phyloP scores from a whole-genome alignment of 2,888 invertebrate species.

The Spodoptera picta region DNA sequence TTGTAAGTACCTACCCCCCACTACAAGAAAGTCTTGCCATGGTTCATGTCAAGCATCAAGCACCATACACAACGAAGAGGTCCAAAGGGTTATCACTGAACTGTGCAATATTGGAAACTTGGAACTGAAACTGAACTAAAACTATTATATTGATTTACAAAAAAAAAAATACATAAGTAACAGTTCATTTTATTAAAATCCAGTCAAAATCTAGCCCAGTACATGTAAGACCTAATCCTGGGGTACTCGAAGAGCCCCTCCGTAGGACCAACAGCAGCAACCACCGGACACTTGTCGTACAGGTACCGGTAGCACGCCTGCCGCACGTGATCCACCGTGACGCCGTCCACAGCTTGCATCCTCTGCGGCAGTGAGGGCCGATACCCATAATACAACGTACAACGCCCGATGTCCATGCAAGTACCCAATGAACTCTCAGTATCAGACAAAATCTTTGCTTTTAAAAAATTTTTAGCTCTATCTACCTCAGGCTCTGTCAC shows the following conservation, averaged over 20 bases:
- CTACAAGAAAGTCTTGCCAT: no score
- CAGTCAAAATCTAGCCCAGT: slow-evolving; percentile 89
- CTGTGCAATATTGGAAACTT: no score
- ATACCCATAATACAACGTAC: slow-evolving; percentile 96
- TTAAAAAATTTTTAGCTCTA: slow-evolving; percentile 95
- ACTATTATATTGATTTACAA: no score
- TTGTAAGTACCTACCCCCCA: no score
- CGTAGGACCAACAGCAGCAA: slow-evolving; percentile 96
- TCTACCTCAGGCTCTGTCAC: slow-evolving; percentile 96
- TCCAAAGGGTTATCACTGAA: no score
- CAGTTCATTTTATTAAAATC: slow-evolving; percentile 2
- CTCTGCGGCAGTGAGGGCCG: slow-evolving; percentile 96
- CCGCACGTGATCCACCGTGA: slow-evolving; percentile 92
- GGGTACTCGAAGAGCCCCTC: slow-evolving; percentile 96
- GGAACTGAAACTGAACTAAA: no score
- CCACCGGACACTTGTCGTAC: slow-evolving; percentile 96
- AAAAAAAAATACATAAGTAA: no score
- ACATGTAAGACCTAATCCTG: slow-evolving; percentile 93
- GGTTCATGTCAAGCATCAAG: no score
- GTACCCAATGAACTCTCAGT: slow-evolving; percentile 96
- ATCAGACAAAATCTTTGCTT: slow-evolving; percentile 96
- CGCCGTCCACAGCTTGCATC: slow-evolving; percentile 94
- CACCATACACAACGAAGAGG: no score
- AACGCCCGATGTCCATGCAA: slow-evolving; percentile 98
- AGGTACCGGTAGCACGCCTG: slow-evolving; percentile 95